Percentiles rank a stretch among this genome's conserved stretches.
Evolutionary conservation across 2,797 vertebrate species (phyloP).

Genomic region (Valencia hispanica): DNA sequence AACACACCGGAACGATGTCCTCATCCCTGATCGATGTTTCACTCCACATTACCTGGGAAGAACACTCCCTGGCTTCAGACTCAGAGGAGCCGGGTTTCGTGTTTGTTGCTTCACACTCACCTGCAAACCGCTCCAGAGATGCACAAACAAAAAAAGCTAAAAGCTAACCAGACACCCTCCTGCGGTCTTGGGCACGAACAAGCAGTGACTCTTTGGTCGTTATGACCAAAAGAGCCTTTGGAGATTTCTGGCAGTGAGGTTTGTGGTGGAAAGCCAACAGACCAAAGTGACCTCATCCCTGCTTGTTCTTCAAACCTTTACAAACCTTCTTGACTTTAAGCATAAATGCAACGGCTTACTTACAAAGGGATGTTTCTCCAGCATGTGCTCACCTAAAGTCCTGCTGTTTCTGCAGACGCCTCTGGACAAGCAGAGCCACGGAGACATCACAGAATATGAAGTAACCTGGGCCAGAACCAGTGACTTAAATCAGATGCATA

Average conservation of each 20-base stretch:
- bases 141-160: too few species aligned
- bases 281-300: not conserved
- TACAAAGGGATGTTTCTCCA: not conserved
- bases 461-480: conserved; percentile 51
- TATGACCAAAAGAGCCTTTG: not conserved
- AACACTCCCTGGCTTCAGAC: too few species aligned
- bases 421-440: conserved; percentile 66
- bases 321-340: too few species aligned
- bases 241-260: not conserved
- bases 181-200: not conserved
- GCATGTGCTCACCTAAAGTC: not conserved
- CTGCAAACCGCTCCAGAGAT: too few species aligned
- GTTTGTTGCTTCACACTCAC: too few species aligned
- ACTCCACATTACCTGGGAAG: too few species aligned
- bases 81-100: too few species aligned
- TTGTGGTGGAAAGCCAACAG: not conserved
- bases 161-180: not conserved
- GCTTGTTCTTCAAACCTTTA: not conserved
- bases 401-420: conserved; percentile 47
- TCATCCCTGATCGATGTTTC: too few species aligned
- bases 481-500: not conserved
- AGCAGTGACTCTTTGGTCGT: not conserved
- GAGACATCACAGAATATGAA: conserved; percentile 61
- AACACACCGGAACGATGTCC: too few species aligned
- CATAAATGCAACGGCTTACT: too few species aligned